Base-by-base conservation (phyloP, 2,113 vertebrate genomes). In the Callocephalon fimbriatum region DNA sequence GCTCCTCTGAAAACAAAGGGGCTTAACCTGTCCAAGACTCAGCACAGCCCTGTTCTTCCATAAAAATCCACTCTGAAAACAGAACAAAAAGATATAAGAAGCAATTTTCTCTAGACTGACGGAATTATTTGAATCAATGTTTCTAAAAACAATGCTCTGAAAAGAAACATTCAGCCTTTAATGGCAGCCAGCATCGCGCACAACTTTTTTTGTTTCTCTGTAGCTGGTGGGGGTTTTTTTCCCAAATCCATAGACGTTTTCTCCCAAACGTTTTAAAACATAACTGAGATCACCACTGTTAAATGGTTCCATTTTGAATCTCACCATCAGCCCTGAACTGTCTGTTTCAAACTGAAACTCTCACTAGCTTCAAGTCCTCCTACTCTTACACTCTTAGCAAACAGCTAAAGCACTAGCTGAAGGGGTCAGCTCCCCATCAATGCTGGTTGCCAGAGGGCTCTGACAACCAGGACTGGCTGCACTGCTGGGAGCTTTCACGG, bases 401-500 rank as follows among this genome's bases (percentile, higher is more conserved):
- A 84, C 56, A 65, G 7, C 35, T 22, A 35, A 42, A 47, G 21
- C 27, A 5, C 2, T 7, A 15, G 6, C 29, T 8, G 2, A n/a
- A 59, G 47, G 35, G 23, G 9, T 13, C 56, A 12, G 51, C 42
- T 72, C 10, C 15, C 56, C 5, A 0, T 23, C 56, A 15, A 15
- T 6, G 6, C 37, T 9, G 25, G 35, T 4, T 62, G 40, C 10
- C 7, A 1, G 9, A 29, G 59, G 29, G 45, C 63, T 80, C 26
- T 26, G 44, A 25, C 3, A 0, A 32, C 12, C 66, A 37, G 53
- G 29, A 26, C 54, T 3, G 2, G 18, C n/a, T 21, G 42, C 1
- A 1, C 47, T 19, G 32, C n/a, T 47, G 26, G 44, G 25, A 75
- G 38, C 14, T 63, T 23, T 8, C 16, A 10, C 0, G 0, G 4